These are phyloP conservation scores for Anarhynchus alexandrinus DNA, from an alignment of 2,113 vertebrate genomes.

Conservation along the genomic window DNA sequence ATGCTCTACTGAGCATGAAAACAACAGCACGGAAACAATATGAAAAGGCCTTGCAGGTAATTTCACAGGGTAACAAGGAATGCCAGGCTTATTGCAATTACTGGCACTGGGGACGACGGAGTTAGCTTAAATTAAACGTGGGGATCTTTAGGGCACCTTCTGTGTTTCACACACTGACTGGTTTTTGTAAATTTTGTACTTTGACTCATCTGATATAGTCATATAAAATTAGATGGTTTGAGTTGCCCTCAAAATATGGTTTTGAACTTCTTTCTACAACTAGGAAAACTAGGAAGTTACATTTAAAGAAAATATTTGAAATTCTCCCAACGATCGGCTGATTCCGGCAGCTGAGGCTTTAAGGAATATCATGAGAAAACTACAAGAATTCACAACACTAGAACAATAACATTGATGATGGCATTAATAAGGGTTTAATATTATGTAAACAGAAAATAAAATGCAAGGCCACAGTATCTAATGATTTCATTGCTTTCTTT, in stretches of 20 bases:
- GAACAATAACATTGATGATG: neutral
- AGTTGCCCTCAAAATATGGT: neutral
- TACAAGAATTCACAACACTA: neutral
- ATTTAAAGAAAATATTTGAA: neutral
- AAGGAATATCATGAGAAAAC: neutral
- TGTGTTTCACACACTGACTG: neutral
- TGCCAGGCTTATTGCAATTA: slow-evolving; percentile 21
- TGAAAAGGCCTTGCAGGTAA: slow-evolving; percentile 45
- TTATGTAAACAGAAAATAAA: neutral
- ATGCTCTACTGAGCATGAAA: slow-evolving; percentile 50
- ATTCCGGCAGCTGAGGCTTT: neutral
- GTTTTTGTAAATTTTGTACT: neutral
- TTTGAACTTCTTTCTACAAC: neutral
- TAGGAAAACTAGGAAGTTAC: neutral
- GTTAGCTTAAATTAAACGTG: slow-evolving; percentile 28
- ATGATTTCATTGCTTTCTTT: neutral
- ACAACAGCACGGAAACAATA: slow-evolving; percentile 38
- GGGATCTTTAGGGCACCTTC: neutral
- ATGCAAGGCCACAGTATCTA: neutral
- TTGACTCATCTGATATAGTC: neutral
- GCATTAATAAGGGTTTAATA: neutral
- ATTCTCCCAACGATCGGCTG: neutral
- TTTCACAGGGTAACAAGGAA: slow-evolving; percentile 47
- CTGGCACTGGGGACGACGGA: neutral
- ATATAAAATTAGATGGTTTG: neutral